Evolutionary conservation across 2,888 invertebrate genomes (phyloP).

Genomic region (Hirudinaria manillensis): DNA sequence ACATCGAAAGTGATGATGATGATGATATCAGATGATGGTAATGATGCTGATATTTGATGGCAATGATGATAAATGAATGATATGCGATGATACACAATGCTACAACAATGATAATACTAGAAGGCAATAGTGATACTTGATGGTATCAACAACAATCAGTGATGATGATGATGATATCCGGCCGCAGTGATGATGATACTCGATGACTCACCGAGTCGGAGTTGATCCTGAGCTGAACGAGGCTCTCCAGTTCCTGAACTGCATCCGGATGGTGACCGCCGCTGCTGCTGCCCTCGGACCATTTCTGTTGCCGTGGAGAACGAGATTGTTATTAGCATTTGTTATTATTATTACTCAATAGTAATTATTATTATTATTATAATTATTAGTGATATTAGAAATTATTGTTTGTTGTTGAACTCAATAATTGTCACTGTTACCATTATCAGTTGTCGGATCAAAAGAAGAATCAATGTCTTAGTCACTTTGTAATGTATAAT

Average conservation of each 20-base stretch:
- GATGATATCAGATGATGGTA: background rate
- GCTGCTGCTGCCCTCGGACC: background rate
- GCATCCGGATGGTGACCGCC: background rate
- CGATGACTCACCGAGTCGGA: slow-evolving; percentile 1
- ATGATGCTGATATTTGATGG: background rate
- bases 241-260: slow-evolving; percentile 1
- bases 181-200: background rate
- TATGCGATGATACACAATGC: too few species aligned
- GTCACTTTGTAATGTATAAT: too few species aligned
- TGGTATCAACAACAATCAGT: too few species aligned
- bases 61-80: background rate
- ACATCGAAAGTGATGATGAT: background rate
- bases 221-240: slow-evolving; percentile 6
- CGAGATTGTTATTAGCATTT: background rate
- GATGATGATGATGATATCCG: too few species aligned
- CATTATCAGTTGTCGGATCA: too few species aligned
- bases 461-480: too few species aligned
- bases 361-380: background rate
- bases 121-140: background rate
- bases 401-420: too few species aligned
- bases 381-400: background rate
- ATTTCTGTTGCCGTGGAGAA: background rate
- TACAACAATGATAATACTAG: background rate
- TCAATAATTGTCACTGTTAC: too few species aligned
- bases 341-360: too few species aligned